Percentiles rank a stretch among this genome's conserved stretches.
Evolutionary conservation across 2,797 vertebrate genomes (phyloP).

Genomic region (Megalops cyprinoides): DNA sequence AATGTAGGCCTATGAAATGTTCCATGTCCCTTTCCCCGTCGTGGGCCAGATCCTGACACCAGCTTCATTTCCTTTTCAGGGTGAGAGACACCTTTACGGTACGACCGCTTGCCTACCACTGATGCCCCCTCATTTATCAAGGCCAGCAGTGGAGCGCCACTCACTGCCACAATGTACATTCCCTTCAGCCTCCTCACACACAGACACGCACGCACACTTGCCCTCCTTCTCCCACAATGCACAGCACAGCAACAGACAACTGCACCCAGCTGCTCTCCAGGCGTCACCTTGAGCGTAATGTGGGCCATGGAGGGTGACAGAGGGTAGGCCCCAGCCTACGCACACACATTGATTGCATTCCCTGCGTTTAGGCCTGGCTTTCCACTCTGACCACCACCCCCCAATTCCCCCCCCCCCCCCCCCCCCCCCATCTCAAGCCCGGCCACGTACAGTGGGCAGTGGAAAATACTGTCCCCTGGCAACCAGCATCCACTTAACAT

Average conservation of each 20-base stretch:
- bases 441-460: constrained; percentile 1
- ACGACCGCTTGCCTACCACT: neutral
- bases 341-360: constrained; percentile 37
- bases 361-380: constrained; percentile 32
- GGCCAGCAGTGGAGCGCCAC: too few relatives aligned
- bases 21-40: neutral
- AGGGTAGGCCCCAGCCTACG: neutral
- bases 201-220: neutral
- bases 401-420: neutral
- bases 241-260: neutral
- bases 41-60: too few relatives aligned
- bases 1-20: neutral
- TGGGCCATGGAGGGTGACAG: constrained; percentile 25
- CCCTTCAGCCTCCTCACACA: neutral
- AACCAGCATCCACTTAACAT: constrained; percentile 11
- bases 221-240: neutral
- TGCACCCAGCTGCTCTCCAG: constrained; percentile 31
- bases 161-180: neutral
- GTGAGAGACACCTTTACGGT: too few relatives aligned
- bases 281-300: constrained; percentile 26
- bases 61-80: too few relatives aligned
- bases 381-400: neutral
- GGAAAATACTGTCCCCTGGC: constrained; percentile 26
- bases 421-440: constrained; percentile 21
- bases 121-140: too few relatives aligned